phyloP scores from a whole-genome alignment of 2,797 vertebrate genomes.

The Carduelis carduelis region DNA sequence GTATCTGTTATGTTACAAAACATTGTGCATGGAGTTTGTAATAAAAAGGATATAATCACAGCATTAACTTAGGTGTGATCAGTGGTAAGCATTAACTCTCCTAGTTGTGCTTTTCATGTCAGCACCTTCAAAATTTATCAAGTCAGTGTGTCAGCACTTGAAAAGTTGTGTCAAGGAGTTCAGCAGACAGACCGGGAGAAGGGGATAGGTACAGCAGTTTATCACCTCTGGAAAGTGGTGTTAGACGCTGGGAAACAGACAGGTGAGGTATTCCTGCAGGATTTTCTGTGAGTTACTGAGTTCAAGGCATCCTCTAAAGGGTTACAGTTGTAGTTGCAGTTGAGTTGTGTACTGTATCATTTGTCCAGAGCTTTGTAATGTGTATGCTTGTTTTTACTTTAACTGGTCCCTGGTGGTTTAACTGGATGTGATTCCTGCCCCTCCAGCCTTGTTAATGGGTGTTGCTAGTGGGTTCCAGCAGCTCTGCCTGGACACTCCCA shows the following conservation, averaged over 20 bases:
- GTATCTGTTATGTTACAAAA: background rate
- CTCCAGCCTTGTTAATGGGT: background rate
- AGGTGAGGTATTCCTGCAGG: background rate
- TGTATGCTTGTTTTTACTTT: background rate
- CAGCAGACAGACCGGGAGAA: background rate
- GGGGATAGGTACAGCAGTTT: background rate
- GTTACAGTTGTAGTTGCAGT: background rate
- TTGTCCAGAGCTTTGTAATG: background rate
- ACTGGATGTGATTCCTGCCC: background rate
- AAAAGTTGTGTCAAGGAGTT: background rate
- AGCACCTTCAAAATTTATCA: background rate
- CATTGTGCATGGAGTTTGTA: background rate
- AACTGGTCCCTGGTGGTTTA: background rate
- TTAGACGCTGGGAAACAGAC: background rate
- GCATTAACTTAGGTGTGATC: background rate
- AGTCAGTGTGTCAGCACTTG: rapidly evolving
- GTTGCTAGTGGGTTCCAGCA: background rate
- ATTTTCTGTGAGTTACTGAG: background rate
- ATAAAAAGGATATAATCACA: background rate
- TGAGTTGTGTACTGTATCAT: background rate
- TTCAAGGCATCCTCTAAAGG: background rate
- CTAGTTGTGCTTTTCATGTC: background rate
- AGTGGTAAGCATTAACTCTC: background rate
- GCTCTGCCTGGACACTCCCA: background rate
- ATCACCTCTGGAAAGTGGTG: background rate